These are phyloP conservation scores for Prochilodus magdalenae DNA, from an alignment of 2,113 vertebrate genomes.

Conservation along the genomic window DNA sequence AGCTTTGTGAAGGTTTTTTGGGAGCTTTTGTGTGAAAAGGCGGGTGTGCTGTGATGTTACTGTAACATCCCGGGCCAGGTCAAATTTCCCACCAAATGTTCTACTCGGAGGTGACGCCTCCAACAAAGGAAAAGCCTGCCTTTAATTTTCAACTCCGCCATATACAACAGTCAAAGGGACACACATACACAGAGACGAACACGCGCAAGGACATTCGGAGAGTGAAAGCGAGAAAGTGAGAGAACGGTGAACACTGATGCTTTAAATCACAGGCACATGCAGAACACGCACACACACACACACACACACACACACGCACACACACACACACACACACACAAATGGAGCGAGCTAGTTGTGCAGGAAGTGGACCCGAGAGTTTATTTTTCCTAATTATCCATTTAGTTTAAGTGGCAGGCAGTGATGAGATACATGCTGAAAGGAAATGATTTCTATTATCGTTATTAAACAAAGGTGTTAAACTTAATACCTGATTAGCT, in stretches of 20 bases:
- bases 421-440: conserved; percentile 40
- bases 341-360: conserved; percentile 24
- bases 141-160: conserved; percentile 47
- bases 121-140: conserved; percentile 43
- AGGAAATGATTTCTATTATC: conserved; percentile 42
- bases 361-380: conserved; percentile 50
- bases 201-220: not conserved
- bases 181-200: conserved; percentile 35
- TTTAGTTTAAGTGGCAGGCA: conserved; percentile 47
- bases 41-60: conserved; percentile 35
- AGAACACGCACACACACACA: conserved; percentile 23
- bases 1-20: conserved; percentile 21
- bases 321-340: conserved; percentile 23
- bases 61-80: conserved; percentile 50
- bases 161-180: conserved; percentile 10
- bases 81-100: conserved; percentile 53
- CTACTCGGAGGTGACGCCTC: conserved; percentile 52
- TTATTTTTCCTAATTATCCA: conserved; percentile 57
- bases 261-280: conserved; percentile 59
- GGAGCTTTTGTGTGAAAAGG: conserved; percentile 13
- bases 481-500: conserved; percentile 43
- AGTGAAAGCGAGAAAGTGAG: conserved; percentile 2
- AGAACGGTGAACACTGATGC: conserved; percentile 43
- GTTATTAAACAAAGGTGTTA: conserved; percentile 52
- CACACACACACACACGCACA: conserved; percentile 50